Evolutionary conservation across 92 coral and sea anemone species (phyloP), one percentile per base, ranked within the genome.

Genomic region (Desmophyllum pertusum): DNA sequence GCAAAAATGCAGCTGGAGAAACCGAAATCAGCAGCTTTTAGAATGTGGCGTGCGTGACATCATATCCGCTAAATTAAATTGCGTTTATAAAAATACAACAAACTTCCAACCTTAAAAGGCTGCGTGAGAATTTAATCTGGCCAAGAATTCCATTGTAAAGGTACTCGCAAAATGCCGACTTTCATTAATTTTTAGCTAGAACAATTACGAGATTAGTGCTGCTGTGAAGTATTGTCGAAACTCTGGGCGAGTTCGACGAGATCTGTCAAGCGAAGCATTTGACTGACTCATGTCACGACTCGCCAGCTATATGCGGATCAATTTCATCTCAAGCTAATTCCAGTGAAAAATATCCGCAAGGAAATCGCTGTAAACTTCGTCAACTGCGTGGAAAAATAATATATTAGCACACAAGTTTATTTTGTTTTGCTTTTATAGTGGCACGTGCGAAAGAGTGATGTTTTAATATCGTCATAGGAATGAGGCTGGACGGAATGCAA

Each of bases 1-100:
- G 73, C 42, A 67, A 35, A 23, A 33, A 36, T 35, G 40, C 73
- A 67, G 65, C 65, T 59, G 63, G 65, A 29, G 27, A 59, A 59
- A 31, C 35, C 33, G 27, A 59, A 59, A 35, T 11, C 31, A 18
- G 39, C 9, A 35, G 55, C 55, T 10, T 50, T 6, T 23, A 25
- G 70, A 68, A 68, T 25, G 17, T 51, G 76, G 76, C 75, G 75
- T 57, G 81, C 81, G 81, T 80, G 84, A 80, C 84, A 80, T 80
- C 84, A 80, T 39, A 17, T 80, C 84, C 84, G 76, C 25, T 70
- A 10, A n/a, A n/a, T n/a, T 18, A 50, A 69, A 67, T 68, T 46
- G 73, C 83, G 55, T 63, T 78, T 63, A 67, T 37, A 15, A n/a
- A n/a, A n/a, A 31, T 17, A 50, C 29, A 62, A 61, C n/a, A 78